Conservation (phyloP, 2,888 invertebrate species). For the Nasonovia ribisnigri region DNA sequence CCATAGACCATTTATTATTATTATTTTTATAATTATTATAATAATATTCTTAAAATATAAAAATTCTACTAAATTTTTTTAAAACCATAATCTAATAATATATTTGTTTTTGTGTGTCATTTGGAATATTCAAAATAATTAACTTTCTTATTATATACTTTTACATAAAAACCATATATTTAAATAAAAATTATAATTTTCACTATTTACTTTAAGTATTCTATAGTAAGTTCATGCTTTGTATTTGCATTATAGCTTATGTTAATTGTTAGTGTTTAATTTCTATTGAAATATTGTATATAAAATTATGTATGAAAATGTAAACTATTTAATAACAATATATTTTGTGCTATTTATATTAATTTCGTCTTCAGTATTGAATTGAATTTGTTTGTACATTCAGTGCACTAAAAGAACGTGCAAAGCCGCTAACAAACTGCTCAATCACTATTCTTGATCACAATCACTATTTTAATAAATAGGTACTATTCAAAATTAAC, state of each 20-base stretch:
- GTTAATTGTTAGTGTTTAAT: constrained; percentile 14
- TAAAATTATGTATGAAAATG: constrained; percentile 55
- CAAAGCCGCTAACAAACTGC: neutral
- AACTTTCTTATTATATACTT: neutral
- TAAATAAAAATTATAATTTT: constrained; percentile 11
- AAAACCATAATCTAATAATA: neutral
- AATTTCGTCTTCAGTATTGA: neutral
- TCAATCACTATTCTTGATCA: neutral
- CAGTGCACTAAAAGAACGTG: neutral
- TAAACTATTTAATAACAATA: constrained; percentile 48
- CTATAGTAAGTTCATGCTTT: constrained; percentile 9
- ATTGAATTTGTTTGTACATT: neutral
- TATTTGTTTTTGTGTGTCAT: neutral
- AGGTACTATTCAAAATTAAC: neutral
- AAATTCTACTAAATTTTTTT: neutral
- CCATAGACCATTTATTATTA: constrained; percentile 51
- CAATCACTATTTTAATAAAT: neutral
- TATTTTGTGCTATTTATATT: constrained; percentile 31
- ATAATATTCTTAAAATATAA: constrained; percentile 16
- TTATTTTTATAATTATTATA: constrained; percentile 1
- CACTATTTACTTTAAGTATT: neutral
- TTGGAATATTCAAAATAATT: neutral
- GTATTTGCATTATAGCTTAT: constrained; percentile 32
- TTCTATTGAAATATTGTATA: constrained; percentile 32
- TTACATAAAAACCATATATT: neutral